Conservation (phyloP, 2,113 vertebrate species). For the Paedocypris sp. region DNA sequence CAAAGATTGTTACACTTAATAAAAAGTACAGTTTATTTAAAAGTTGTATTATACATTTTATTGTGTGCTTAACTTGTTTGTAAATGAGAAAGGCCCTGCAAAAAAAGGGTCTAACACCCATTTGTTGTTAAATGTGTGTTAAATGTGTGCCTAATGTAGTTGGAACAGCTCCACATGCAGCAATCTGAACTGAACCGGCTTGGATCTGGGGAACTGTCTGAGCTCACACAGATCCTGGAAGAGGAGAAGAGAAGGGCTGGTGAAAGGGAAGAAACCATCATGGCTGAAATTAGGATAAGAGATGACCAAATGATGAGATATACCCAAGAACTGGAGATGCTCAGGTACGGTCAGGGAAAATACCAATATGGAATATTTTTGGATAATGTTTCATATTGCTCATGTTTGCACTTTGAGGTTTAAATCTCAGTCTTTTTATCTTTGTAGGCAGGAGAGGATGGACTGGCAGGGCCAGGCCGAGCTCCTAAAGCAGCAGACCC, state of each 20-base stretch:
- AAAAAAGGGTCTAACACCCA: too few species aligned
- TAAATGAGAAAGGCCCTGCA: too few species aligned
- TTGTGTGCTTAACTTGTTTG: too few species aligned
- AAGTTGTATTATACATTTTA: too few species aligned
- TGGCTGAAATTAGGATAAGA: slow-evolving; percentile 39
- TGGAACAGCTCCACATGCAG: slow-evolving; percentile 73
- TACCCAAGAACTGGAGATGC: slow-evolving; percentile 51
- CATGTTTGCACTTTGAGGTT: too few species aligned
- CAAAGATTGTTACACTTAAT: too few species aligned
- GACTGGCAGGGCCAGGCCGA: slow-evolving; percentile 69
- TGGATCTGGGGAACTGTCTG: slow-evolving; percentile 68
- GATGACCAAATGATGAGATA: slow-evolving; percentile 43
- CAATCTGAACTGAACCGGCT: slow-evolving; percentile 67
- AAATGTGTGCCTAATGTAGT: slow-evolving; percentile 53
- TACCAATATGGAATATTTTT: too few species aligned
- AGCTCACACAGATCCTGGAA: slow-evolving; percentile 60
- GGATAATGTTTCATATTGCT: too few species aligned
- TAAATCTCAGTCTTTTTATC: too few species aligned
- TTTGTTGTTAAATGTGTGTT: too few species aligned
- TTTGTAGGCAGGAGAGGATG: slow-evolving; percentile 56
- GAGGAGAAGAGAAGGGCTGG: slow-evolving; percentile 49
- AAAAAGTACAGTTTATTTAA: too few species aligned
- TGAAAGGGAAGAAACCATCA: slow-evolving; percentile 39
- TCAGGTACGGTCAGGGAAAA: too few species aligned
- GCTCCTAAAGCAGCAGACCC: slow-evolving; percentile 73